Evolutionary conservation across 2,888 invertebrate genomes (phyloP).

Genomic region (Pollenia angustigena): DNA sequence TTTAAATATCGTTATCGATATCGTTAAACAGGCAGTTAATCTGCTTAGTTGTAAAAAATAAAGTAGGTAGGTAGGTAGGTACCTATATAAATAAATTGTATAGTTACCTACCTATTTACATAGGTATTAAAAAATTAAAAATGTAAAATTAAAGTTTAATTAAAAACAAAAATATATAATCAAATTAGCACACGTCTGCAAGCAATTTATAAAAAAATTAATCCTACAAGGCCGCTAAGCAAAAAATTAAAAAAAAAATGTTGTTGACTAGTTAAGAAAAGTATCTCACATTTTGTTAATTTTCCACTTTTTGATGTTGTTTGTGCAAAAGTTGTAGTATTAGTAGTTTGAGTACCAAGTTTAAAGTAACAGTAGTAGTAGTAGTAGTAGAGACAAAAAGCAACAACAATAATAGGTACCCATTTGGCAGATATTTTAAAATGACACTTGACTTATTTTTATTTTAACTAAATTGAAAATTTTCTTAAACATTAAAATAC

Average conservation of each 20-base stretch:
- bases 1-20: no score
- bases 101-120: no score
- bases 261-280: slow-evolving; percentile 64
- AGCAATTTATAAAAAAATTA: slow-evolving; percentile 46
- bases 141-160: slow-evolving; percentile 12
- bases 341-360: slow-evolving; percentile 32
- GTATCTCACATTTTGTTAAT: slow-evolving; percentile 49
- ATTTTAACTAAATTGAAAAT: background rate
- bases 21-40: no score
- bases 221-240: slow-evolving; percentile 62
- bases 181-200: slow-evolving; percentile 56
- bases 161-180: slow-evolving; percentile 22
- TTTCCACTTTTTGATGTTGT: slow-evolving; percentile 35
- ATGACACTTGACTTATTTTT: slow-evolving; percentile 26
- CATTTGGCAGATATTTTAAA: slow-evolving; percentile 15
- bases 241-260: slow-evolving; percentile 45
- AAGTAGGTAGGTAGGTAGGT: no score
- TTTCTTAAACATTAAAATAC: background rate
- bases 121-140: slow-evolving; percentile 1
- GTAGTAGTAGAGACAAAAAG: slow-evolving; percentile 17
- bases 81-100: no score
- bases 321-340: background rate
- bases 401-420: slow-evolving; percentile 15
- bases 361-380: background rate
- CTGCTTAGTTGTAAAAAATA: no score